Base-by-base conservation (phyloP, 2,888 invertebrate genomes). In the Noctua comes region DNA sequence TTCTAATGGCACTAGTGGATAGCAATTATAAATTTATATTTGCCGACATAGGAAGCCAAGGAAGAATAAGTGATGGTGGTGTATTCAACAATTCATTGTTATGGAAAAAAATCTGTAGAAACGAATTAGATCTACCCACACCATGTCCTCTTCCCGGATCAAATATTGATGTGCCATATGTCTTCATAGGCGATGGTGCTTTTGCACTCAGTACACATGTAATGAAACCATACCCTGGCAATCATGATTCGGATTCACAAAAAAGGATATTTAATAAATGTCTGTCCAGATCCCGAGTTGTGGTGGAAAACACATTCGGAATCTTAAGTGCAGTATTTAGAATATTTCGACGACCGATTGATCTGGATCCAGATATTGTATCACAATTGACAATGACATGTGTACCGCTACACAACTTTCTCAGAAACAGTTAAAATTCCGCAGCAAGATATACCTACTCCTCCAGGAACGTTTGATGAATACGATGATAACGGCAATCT, bases 171-270 rank as follows among this genome's bases (percentile, higher is more conserved):
- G 10, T 91, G 2, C 91, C 91, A 72, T 91, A 91, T 71, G 85
- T 91, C 0, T 90, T 92, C 73, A 46, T 91, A 87, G 90, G 51
- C 16, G 90, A 92, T 68, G 87, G 89, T 79, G 91, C 90, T 84
- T 91, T 91, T 90, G 88, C 91, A 82, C 68, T 91, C 11, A 85
- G 85, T 83, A 10, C 40, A 70, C 86, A 91, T 68, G 78, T 91
- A 68, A 91, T 91, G 90, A 92, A 92, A 78, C 91, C 90, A 46
- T 90, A 86, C 85, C 88, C 90, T 76, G 90, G 89, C 54, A 77
- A 88, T 36, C 89, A 90, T 86, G 77, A 85, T 4, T 76, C 36
- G 86, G 78, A 43, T n/a, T 85, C 88, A 83, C 85, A 70, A 84
- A 84, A 88, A 86, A 82, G 89, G n/a, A 43, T 88, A 86, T 87